Conservation (phyloP, 2,113 vertebrate genomes). For the Tenrec ecaudatus region DNA sequence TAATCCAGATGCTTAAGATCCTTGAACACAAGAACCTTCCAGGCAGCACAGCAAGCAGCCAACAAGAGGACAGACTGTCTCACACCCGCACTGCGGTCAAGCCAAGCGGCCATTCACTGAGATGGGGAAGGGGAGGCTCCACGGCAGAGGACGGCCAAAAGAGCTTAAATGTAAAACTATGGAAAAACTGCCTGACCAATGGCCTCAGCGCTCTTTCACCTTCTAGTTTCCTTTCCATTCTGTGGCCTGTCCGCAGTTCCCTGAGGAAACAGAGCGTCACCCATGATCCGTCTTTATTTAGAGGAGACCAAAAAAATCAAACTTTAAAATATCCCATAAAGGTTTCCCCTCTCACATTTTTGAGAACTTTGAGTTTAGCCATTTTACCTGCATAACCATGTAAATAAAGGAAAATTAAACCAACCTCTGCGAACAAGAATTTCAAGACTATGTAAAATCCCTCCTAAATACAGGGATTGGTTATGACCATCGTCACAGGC, state of each 20-base stretch:
- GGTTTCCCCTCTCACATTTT: not conserved
- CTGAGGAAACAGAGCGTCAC: not conserved
- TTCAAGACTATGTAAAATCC: not conserved
- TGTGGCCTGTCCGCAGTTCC: not conserved
- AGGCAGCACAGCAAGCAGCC: not conserved
- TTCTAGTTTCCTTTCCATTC: not conserved
- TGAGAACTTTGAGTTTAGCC: not conserved
- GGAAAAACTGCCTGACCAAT: not conserved
- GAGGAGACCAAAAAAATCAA: not conserved
- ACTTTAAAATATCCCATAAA: not conserved
- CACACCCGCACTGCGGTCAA: not conserved
- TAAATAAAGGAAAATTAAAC: not conserved
- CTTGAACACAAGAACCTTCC: conserved; percentile 47
- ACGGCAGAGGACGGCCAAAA: not conserved
- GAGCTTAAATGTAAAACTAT: not conserved
- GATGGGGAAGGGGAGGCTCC: not conserved
- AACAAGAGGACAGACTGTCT: not conserved
- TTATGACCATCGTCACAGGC: not conserved
- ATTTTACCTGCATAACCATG: not conserved
- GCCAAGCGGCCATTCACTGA: not conserved
- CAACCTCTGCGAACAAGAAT: not conserved
- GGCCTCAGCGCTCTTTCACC: not conserved
- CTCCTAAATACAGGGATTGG: not conserved
- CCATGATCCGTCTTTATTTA: not conserved
- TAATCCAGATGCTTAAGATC: conserved; percentile 60